Base-by-base conservation (phyloP, 2,113 vertebrate species). In the Uria lomvia region DNA sequence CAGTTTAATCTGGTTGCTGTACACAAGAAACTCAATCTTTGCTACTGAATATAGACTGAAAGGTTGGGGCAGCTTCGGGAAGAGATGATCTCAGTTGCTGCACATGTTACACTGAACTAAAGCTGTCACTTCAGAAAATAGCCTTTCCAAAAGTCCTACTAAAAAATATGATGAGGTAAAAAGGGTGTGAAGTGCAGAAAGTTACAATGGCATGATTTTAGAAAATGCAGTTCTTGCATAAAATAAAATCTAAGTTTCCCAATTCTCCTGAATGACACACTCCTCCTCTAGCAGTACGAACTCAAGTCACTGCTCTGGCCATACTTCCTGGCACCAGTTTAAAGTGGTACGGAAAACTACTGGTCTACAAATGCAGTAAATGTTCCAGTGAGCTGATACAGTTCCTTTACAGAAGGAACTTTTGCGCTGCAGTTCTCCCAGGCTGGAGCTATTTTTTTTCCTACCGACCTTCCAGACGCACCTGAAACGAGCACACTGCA, bases 11-110 rank as follows among this genome's bases (percentile, higher is more conserved):
- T 43, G 73, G 62, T 71, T 43, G 56, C 36, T 72, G 53, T n/a
- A 58, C 49, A 47, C 40, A 42, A 83, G 94, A 93, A 96, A 96
- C 71, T 73, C 92, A 86, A 94, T 95, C 92, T 94, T 92, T 59
- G 85, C 78, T 88, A 66, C 96, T 96, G 81, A 95, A 96, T 96
- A 96, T 93, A 96, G 92, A 88, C 92, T 82, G 71, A 86, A 94
- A 92, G 67, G 50, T 8, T 86, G 88, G 42, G 55, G 71, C 74
- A 86, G 63, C 85, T 86, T 90, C 0, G 0, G 62, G 66, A 82
- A 79, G 77, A 70, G 74, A 92, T 87, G 43, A 96, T 85, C 90
- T 96, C 95, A 96, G 90, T 60, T 23, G 30, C 81, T 53, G 77
- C 60, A 77, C 60, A 82, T 6, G 52, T 75, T 91, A 75, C n/a